Conservation (phyloP, 2,797 vertebrate species). For the Sebastes variabilis region DNA sequence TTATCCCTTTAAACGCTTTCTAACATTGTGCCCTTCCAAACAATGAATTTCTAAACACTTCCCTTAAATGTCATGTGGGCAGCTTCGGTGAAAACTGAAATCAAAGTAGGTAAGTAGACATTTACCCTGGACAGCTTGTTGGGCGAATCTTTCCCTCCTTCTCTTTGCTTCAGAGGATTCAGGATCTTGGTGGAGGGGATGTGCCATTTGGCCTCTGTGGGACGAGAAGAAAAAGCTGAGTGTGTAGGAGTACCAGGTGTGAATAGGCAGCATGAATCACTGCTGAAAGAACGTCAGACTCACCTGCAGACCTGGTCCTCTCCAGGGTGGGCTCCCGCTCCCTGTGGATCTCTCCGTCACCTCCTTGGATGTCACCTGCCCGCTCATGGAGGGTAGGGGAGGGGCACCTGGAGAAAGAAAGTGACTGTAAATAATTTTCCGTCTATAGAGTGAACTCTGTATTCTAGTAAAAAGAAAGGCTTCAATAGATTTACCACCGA, state of each 20-base stretch:
- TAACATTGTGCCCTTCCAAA: background rate
- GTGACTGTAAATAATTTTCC: slow-evolving; percentile 12
- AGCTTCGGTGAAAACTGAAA: background rate
- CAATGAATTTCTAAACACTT: background rate
- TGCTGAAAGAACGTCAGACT: background rate
- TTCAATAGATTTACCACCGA: slow-evolving; percentile 45
- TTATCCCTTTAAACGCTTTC: background rate
- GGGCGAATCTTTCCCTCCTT: slow-evolving; percentile 91
- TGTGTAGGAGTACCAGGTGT: background rate
- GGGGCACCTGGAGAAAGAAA: slow-evolving; percentile 84
- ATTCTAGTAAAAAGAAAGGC: slow-evolving; percentile 27
- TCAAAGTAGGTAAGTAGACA: slow-evolving; percentile 31
- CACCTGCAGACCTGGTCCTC: slow-evolving; percentile 85
- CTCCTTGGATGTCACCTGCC: slow-evolving; percentile 79
- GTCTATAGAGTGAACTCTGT: slow-evolving; percentile 25
- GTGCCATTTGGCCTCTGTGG: slow-evolving; percentile 93
- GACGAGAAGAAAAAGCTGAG: slow-evolving; percentile 12
- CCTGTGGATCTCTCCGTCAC: slow-evolving; percentile 86
- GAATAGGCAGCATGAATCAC: background rate
- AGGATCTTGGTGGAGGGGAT: slow-evolving; percentile 91
- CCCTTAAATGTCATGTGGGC: slow-evolving; percentile 4
- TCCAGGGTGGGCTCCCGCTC: slow-evolving; percentile 90
- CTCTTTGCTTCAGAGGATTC: slow-evolving; percentile 92
- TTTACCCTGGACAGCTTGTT: slow-evolving; percentile 94
- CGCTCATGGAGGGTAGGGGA: slow-evolving; percentile 91